These are phyloP conservation scores for Manis javanica DNA, from an alignment of 2,797 vertebrate genomes.

Conservation along the genomic window DNA sequence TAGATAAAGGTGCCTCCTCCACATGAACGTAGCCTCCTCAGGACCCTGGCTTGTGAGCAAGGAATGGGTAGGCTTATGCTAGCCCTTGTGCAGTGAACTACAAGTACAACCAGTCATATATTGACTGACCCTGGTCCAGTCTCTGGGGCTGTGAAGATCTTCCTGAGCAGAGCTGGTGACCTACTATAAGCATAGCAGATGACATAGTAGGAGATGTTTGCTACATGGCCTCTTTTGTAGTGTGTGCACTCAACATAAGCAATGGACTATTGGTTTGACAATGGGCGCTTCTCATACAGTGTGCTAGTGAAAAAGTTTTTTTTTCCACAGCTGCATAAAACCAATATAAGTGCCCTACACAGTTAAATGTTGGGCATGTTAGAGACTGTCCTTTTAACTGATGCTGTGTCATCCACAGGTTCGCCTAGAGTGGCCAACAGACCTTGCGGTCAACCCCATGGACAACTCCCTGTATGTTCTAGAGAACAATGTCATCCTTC, in stretches of 20 bases:
- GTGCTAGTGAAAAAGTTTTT: not conserved
- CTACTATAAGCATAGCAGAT: not conserved
- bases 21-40: not conserved
- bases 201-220: not conserved
- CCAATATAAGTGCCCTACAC: rapidly evolving
- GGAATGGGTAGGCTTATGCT: too few relatives aligned
- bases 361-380: rapidly evolving
- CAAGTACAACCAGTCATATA: rapidly evolving
- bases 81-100: not conserved
- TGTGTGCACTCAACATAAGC: not conserved
- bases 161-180: not conserved
- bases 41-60: not conserved
- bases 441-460: conserved; percentile 99
- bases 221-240: not conserved
- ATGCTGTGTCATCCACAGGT: conserved; percentile 89
- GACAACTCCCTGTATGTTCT: conserved; percentile 99
- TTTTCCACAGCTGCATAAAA: not conserved
- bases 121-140: not conserved
- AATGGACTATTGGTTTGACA: not conserved
- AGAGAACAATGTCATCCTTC: conserved; percentile 98
- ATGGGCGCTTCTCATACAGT: not conserved
- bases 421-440: conserved; percentile 98
- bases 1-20: not conserved
- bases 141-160: not conserved
- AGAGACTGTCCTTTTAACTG: not conserved